Evolutionary conservation across 2,888 invertebrate species (phyloP).

Genomic region (Netelia virgata): DNA sequence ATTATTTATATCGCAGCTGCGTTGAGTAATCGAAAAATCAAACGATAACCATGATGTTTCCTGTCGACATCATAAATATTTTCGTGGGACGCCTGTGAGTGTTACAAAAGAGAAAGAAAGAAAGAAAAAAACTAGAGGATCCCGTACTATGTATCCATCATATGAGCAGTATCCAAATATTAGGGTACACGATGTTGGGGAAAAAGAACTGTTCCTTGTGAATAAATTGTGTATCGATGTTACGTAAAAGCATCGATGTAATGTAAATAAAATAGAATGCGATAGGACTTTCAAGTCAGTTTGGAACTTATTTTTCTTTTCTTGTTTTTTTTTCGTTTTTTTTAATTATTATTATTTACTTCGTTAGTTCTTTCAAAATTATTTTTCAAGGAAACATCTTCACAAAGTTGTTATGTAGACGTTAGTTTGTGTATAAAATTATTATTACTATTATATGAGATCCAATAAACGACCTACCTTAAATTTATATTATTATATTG

Average conservation of each 20-base stretch:
- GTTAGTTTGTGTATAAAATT: conserved; percentile 81
- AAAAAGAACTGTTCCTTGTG: conserved; percentile 74
- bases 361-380: conserved; percentile 67
- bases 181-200: conserved; percentile 62
- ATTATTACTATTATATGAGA: conserved; percentile 75
- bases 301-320: conserved; percentile 76
- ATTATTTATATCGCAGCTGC: neutral
- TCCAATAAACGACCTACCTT: conserved; percentile 74
- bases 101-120: neutral
- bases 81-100: conserved; percentile 31
- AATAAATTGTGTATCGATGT: conserved; percentile 77
- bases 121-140: conserved; percentile 48
- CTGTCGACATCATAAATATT: conserved; percentile 44
- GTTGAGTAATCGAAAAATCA: conserved; percentile 25
- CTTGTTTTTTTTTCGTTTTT: conserved; percentile 47
- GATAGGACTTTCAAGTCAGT: conserved; percentile 77
- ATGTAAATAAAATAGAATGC: conserved; percentile 79
- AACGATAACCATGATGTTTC: conserved; percentile 14
- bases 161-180: conserved; percentile 68
- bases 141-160: conserved; percentile 63
- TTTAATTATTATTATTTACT: conserved; percentile 39
- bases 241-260: conserved; percentile 72
- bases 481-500: conserved; percentile 39
- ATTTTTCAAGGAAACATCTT: conserved; percentile 74
- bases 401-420: conserved; percentile 80